Evolutionary conservation across 2,797 vertebrate species (phyloP).

Genomic region (Notamacropus eugenii): DNA sequence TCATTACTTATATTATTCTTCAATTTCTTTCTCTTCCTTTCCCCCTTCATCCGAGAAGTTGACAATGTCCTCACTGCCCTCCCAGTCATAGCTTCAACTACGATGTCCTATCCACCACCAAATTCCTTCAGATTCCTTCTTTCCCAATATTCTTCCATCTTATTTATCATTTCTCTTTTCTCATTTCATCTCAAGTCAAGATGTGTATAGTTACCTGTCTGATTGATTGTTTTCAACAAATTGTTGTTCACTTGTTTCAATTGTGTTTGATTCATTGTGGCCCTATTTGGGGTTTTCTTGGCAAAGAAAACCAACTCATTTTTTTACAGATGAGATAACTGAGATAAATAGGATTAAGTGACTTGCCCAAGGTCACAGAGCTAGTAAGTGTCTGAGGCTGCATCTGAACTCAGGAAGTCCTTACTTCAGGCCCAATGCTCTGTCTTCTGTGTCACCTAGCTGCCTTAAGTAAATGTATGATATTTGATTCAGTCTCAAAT

Average conservation of each 20-base stretch:
- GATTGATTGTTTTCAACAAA: not conserved
- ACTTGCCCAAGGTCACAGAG: not conserved
- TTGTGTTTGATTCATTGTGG: not conserved
- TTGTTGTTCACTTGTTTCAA: not conserved
- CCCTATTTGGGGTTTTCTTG: not conserved
- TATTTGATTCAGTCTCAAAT: not conserved
- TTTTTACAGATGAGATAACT: not conserved
- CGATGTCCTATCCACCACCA: not conserved
- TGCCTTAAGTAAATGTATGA: not conserved
- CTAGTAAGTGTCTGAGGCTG: not conserved
- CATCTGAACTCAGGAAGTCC: not conserved
- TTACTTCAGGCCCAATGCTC: not conserved
- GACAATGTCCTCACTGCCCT: not conserved
- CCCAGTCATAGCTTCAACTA: not conserved
- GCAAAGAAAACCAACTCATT: not conserved
- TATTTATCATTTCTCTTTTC: not conserved
- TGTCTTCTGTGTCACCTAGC: not conserved
- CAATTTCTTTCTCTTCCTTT: not conserved
- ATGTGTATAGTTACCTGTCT: not conserved
- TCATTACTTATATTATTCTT: not conserved
- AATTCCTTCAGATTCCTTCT: not conserved
- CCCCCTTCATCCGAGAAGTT: not conserved
- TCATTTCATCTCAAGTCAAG: not conserved
- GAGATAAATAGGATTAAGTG: not conserved
- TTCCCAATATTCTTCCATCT: not conserved